These are phyloP conservation scores for Sinocyclocheilus rhinocerous DNA, from an alignment of 2,113 vertebrate species.

Conservation along the genomic window DNA sequence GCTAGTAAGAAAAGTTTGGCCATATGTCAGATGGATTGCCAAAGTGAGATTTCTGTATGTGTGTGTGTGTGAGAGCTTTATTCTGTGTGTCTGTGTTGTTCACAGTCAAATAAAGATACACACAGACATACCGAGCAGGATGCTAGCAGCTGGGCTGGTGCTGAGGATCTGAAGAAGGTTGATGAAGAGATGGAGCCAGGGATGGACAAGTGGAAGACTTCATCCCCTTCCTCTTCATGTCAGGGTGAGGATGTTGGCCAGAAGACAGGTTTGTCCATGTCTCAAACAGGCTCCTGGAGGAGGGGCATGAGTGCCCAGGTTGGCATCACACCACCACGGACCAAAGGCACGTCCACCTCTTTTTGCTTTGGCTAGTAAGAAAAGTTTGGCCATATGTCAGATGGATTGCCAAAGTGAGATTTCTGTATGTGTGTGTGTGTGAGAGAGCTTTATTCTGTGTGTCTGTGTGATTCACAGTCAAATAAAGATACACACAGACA, in stretches of 20 bases:
- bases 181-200: slow-evolving; percentile 86
- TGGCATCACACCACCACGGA: slow-evolving; percentile 80
- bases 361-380: slow-evolving; percentile 66
- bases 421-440: slow-evolving; percentile 22
- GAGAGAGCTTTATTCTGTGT: slow-evolving; percentile 5
- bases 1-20: slow-evolving; percentile 66
- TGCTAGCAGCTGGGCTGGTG: slow-evolving; percentile 82
- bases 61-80: background rate
- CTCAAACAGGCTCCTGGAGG: slow-evolving; percentile 95
- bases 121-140: slow-evolving; percentile 85
- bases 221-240: slow-evolving; percentile 67
- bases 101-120: slow-evolving; percentile 82
- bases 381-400: slow-evolving; percentile 72
- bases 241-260: slow-evolving; percentile 84
- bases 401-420: slow-evolving; percentile 54
- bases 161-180: slow-evolving; percentile 90
- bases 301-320: slow-evolving; percentile 92
- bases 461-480: slow-evolving; percentile 69
- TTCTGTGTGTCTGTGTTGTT: slow-evolving; percentile 48
- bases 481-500: slow-evolving; percentile 86
- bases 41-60: slow-evolving; percentile 42
- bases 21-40: slow-evolving; percentile 69
- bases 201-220: slow-evolving; percentile 87
- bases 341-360: slow-evolving; percentile 86
- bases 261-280: slow-evolving; percentile 79